Conservation (phyloP, 2,888 invertebrate genomes). For the Tanytarsus gracilentus region DNA sequence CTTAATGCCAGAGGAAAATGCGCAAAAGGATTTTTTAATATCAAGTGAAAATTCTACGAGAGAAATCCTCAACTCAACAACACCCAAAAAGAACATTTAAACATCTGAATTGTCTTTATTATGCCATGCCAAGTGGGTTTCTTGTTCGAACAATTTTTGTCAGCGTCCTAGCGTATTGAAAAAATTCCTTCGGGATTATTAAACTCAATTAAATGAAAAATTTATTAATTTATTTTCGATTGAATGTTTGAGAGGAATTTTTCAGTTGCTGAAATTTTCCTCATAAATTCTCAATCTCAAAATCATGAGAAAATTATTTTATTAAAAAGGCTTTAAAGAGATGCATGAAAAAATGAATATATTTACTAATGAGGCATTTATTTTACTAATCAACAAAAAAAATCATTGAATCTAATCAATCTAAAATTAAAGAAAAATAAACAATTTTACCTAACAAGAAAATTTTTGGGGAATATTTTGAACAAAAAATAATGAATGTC, state of each 20-base stretch:
- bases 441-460: background rate
- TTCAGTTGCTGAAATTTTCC: background rate
- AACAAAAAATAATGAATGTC: conserved; percentile 17
- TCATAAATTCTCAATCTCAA: too few species aligned
- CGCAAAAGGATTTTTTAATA: background rate
- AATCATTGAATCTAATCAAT: too few species aligned
- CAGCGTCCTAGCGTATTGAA: background rate
- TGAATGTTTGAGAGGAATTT: background rate
- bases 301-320: too few species aligned
- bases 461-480: conserved; percentile 29
- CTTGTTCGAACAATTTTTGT: conserved; percentile 16
- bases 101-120: conserved; percentile 26
- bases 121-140: conserved; percentile 26
- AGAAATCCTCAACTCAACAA: conserved; percentile 10
- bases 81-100: background rate
- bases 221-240: background rate
- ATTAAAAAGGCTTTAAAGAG: background rate
- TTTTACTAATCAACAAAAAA: conserved; percentile 19
- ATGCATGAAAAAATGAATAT: conserved; percentile 3
- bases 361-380: conserved; percentile 29
- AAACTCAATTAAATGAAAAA: background rate
- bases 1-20: background rate
- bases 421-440: background rate
- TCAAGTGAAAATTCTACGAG: conserved; percentile 8
- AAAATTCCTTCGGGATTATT: background rate